Evolutionary conservation across 1,140 invertebrate genomes (phyloP), one percentile per base, ranked within the genome.

Genomic region (Drosophila bifasciata): DNA sequence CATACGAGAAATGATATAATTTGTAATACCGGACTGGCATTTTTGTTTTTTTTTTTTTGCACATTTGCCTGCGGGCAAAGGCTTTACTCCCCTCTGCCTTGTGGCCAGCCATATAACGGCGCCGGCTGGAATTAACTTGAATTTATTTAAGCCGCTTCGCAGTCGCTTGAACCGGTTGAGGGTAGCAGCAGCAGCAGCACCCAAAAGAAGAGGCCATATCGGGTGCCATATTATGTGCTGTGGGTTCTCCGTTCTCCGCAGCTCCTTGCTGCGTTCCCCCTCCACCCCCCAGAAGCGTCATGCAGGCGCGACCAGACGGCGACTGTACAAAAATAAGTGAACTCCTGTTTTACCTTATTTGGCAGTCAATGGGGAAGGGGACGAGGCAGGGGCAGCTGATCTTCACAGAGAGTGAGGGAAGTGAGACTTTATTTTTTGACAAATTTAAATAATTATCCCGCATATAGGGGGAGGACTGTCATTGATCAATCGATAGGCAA

Each of bases 51-150:
- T 70, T 45, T 44, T 69, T 69, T 68, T 57, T 70, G 51, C 51
- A 57, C 52, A 68, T 69, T 58, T 50, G 64, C 64, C 66, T 70
- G 45, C 19, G 44, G 28, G 36, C 57, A 40, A 56, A 21, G 49
- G 19, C 67, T 32, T 59, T 21, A 1, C 19, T 21, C 19, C 41
- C 5, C 58, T 62, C 28, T 11, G 8, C 28, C 9, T 36, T 36
- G 32, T 69, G 77, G 41, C 58, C 73, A 83, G 41, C 58, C 73
- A 83, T 86, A 86, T 86, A 86, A 86, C 83, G 83, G 83, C 83
- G 83, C 83, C 83, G 78, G 44, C 74, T 88, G 81, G 72, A 85
- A 81, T 86, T 85, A 85, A 86, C 57, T 77, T 78, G 74, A 79
- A 83, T 83, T 83, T 88, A 86, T 78, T 85, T 76, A 83, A 73